A percentile compares a stretch with the other conserved stretches of the same genome.
These are phyloP conservation scores for Neoseiulus cucumeris DNA, from an alignment of 1,140 invertebrate genomes.

Conservation along the genomic window DNA sequence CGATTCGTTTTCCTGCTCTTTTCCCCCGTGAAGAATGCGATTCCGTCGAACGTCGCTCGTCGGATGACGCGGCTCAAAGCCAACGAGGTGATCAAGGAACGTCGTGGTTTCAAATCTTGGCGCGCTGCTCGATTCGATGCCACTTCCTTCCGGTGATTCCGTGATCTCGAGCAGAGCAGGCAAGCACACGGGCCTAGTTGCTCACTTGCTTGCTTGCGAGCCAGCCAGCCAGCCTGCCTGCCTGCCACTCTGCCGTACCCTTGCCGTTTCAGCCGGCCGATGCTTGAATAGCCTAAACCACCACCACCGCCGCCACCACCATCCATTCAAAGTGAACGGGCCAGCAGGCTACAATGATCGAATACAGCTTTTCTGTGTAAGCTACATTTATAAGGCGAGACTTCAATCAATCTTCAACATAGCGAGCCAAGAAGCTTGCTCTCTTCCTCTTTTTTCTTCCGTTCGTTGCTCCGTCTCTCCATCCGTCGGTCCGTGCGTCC, in stretches of 20 bases:
- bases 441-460: neutral
- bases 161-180: neutral
- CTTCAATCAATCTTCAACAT: slow-evolving; percentile 11
- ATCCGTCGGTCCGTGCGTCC: neutral
- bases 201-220: neutral
- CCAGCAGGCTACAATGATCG: neutral
- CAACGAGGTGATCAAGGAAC: neutral
- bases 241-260: neutral
- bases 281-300: neutral
- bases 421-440: neutral
- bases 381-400: slow-evolving; percentile 9
- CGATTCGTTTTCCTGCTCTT: no score
- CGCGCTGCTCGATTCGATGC: neutral
- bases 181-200: neutral
- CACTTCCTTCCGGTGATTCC: slow-evolving; percentile 11
- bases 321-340: neutral
- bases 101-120: neutral
- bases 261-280: neutral
- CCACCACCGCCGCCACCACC: neutral
- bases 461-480: neutral
- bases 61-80: neutral
- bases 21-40: no score
- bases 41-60: no score
- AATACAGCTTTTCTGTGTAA: neutral
- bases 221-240: neutral